These are phyloP conservation scores for Pyrrhia umbra DNA, from an alignment of 2,888 invertebrate species.

Conservation along the genomic window DNA sequence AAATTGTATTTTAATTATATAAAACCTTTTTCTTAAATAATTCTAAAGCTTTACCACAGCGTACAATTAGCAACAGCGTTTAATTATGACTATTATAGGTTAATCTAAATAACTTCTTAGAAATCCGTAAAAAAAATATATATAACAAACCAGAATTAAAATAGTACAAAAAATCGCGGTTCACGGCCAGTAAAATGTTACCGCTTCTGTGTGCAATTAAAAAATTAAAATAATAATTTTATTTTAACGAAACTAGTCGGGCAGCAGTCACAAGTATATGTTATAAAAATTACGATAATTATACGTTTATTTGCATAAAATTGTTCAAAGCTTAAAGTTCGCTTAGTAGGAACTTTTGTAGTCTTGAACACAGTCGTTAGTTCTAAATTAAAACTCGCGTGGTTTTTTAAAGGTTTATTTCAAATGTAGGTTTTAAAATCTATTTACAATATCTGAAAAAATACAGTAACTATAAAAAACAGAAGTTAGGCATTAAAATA, in stretches of 20 bases:
- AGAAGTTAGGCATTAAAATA: too few relatives aligned
- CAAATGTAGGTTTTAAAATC: too few relatives aligned
- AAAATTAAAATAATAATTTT: conserved; percentile 46
- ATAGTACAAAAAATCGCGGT: conserved; percentile 38
- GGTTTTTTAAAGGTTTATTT: too few relatives aligned
- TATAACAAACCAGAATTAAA: conserved; percentile 7
- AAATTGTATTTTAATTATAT: too few relatives aligned
- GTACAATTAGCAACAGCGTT: too few relatives aligned
- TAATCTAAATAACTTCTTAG: too few relatives aligned
- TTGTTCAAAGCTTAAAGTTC: conserved; percentile 42
- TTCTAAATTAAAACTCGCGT: conserved; percentile 19
- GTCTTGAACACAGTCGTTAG: conserved; percentile 11
- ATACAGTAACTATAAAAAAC: too few relatives aligned
- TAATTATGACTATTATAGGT: too few relatives aligned
- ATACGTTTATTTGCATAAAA: conserved; percentile 59
- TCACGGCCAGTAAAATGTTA: conserved; percentile 54
- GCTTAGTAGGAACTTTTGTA: conserved; percentile 32
- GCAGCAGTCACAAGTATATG: conserved; percentile 47
- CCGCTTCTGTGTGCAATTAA: conserved; percentile 55
- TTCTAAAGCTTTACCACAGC: too few relatives aligned
- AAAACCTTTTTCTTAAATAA: too few relatives aligned
- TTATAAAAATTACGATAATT: conserved; percentile 56
- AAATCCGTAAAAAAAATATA: conserved; percentile 5
- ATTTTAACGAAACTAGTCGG: conserved; percentile 42
- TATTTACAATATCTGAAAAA: too few relatives aligned